These are phyloP conservation scores for Carlito syrichta DNA, from an alignment of 2,113 vertebrate species.

Conservation along the genomic window DNA sequence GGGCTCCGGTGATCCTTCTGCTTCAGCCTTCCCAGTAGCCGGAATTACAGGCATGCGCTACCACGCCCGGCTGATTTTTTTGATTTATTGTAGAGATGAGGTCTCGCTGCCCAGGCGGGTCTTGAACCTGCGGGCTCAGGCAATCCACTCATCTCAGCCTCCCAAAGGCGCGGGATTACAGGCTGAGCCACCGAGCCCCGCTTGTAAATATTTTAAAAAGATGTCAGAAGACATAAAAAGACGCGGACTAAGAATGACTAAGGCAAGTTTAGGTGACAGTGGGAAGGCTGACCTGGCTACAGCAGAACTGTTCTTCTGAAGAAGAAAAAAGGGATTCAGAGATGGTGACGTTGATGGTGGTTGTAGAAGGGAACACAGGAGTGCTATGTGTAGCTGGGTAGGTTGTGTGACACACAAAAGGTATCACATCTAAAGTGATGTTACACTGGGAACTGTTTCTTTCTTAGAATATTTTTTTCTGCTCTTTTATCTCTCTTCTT, in stretches of 20 bases:
- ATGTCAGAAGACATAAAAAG: background rate
- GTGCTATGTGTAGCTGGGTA: background rate
- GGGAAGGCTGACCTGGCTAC: background rate
- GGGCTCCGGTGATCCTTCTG: too few species aligned
- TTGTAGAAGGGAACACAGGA: background rate
- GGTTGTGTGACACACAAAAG: background rate
- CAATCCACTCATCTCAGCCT: too few species aligned
- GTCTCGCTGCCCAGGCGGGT: too few species aligned
- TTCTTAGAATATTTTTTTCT: background rate
- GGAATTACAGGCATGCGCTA: too few species aligned
- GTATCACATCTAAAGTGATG: background rate
- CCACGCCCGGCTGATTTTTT: too few species aligned
- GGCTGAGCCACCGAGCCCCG: too few species aligned
- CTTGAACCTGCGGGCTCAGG: too few species aligned
- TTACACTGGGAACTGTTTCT: background rate
- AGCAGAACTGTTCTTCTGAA: background rate
- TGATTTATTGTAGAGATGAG: too few species aligned
- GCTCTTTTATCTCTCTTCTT: background rate
- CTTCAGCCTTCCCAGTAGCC: too few species aligned
- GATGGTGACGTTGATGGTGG: accelerated
- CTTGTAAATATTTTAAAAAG: too few species aligned
- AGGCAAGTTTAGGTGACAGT: background rate
- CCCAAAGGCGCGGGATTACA: too few species aligned
- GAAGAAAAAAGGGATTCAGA: background rate
- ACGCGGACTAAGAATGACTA: background rate